Conservation (phyloP, 2,888 invertebrate species). For the Harpalus rufipes region DNA sequence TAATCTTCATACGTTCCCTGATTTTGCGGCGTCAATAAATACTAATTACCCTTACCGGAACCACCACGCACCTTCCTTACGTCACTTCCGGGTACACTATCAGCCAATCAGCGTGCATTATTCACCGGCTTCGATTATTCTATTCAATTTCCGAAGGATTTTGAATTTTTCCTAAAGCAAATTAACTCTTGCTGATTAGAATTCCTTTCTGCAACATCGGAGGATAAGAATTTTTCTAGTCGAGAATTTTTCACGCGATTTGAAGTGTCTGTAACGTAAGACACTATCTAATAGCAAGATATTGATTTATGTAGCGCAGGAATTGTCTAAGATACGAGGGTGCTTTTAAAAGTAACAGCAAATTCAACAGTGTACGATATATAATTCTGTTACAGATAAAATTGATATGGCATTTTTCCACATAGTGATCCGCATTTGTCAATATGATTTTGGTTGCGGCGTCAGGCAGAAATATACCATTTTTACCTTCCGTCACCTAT, state of each 20-base stretch:
- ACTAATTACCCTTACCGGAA: constrained; percentile 1
- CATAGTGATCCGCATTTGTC: too few species aligned
- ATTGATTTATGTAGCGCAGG: not conserved
- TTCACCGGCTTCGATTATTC: constrained; percentile 5
- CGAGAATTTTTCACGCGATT: not conserved
- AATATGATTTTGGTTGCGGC: too few species aligned
- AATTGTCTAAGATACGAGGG: not conserved
- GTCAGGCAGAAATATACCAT: too few species aligned
- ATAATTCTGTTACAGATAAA: too few species aligned
- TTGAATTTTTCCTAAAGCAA: not conserved
- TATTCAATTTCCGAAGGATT: not conserved
- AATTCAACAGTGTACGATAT: too few species aligned
- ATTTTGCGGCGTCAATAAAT: constrained; percentile 2
- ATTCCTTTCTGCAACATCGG: not conserved
- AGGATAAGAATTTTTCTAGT: constrained; percentile 1
- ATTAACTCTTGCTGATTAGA: not conserved
- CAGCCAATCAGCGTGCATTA: constrained; percentile 45
- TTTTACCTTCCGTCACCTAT: too few species aligned
- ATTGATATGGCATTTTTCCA: too few species aligned
- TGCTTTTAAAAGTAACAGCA: too few species aligned
- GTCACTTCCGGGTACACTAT: constrained; percentile 2
- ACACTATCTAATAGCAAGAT: not conserved
- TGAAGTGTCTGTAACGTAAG: not conserved
- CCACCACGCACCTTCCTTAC: constrained; percentile 1
- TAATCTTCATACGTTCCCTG: not conserved